Conservation (phyloP, 2,888 invertebrate genomes). For the Mesorhabditis spiculigera region DNA sequence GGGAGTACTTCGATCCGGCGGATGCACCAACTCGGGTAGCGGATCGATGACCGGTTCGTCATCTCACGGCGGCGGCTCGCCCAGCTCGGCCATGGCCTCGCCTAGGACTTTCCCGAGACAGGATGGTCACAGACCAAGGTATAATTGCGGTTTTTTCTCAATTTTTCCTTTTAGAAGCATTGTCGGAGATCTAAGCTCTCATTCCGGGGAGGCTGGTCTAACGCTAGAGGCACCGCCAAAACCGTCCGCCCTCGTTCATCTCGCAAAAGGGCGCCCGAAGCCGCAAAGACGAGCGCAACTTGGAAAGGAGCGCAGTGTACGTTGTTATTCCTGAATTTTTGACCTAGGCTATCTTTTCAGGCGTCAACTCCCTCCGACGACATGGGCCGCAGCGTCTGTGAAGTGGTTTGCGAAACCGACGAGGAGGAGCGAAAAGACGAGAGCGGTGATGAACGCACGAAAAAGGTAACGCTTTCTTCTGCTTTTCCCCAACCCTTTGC, state of each 20-base stretch:
- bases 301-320: slow-evolving; percentile 1
- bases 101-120: slow-evolving; percentile 20
- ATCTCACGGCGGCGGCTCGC: not conserved
- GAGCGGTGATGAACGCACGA: not conserved
- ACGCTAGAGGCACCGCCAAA: slow-evolving; percentile 33
- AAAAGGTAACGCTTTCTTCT: not conserved
- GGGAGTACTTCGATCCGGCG: slow-evolving; percentile 18
- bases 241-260: slow-evolving; percentile 30
- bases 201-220: slow-evolving; percentile 16
- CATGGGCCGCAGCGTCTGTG: not conserved
- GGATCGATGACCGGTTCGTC: slow-evolving; percentile 1
- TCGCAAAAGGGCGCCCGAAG: slow-evolving; percentile 34
- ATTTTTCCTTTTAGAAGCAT: slow-evolving; percentile 30
- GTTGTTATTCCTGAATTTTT: not conserved
- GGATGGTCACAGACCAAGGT: not conserved
- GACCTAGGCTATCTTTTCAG: not conserved
- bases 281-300: not conserved
- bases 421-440: slow-evolving; percentile 13
- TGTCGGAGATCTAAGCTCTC: slow-evolving; percentile 23
- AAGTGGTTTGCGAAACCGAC: slow-evolving; percentile 13
- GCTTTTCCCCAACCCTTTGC: not conserved
- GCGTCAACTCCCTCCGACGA: not conserved
- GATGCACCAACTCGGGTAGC: slow-evolving; percentile 17
- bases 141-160: not conserved
- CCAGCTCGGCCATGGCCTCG: slow-evolving; percentile 3